A percentile compares a stretch with the other conserved stretches of the same genome.
Conservation (phyloP, 2,888 invertebrate species). For the Thera obeliscata region DNA sequence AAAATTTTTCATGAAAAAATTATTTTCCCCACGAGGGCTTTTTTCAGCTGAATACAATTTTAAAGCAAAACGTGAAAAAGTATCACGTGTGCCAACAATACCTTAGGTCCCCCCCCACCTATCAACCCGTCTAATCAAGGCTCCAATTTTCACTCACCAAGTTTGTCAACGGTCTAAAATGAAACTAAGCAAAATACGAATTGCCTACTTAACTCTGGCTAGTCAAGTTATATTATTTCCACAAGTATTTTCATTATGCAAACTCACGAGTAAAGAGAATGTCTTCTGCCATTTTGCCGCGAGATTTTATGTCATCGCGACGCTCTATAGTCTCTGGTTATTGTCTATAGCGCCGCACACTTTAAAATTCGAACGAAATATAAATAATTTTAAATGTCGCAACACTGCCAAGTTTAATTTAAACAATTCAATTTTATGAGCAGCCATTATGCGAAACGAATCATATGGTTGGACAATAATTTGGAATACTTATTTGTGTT, state of each 20-base stretch:
- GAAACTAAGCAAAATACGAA: slow-evolving; percentile 61
- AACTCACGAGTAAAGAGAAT: slow-evolving; percentile 59
- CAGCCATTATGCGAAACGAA: slow-evolving; percentile 9
- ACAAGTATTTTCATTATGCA: slow-evolving; percentile 68
- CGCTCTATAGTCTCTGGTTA: slow-evolving; percentile 57
- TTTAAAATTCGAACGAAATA: slow-evolving; percentile 12
- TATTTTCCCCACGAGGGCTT: background rate
- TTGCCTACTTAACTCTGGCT: slow-evolving; percentile 57
- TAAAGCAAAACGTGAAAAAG: background rate
- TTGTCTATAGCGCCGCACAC: slow-evolving; percentile 46
- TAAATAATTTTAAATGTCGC: slow-evolving; percentile 5
- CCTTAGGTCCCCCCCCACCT: background rate
- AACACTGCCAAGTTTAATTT: slow-evolving; percentile 16
- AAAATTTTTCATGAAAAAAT: background rate
- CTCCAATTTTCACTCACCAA: slow-evolving; percentile 23
- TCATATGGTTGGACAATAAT: slow-evolving; percentile 8
- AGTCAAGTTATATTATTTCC: slow-evolving; percentile 54
- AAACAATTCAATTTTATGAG: slow-evolving; percentile 18
- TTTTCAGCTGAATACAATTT: background rate
- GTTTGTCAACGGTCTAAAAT: slow-evolving; percentile 41
- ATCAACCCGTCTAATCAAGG: slow-evolving; percentile 14
- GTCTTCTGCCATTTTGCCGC: slow-evolving; percentile 53
- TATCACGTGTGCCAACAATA: slow-evolving; percentile 13
- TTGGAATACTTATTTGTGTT: slow-evolving; percentile 5
- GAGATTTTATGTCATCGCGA: slow-evolving; percentile 62